phyloP scores from a whole-genome alignment of 2,888 invertebrate species.

The Melanchra persicariae region DNA sequence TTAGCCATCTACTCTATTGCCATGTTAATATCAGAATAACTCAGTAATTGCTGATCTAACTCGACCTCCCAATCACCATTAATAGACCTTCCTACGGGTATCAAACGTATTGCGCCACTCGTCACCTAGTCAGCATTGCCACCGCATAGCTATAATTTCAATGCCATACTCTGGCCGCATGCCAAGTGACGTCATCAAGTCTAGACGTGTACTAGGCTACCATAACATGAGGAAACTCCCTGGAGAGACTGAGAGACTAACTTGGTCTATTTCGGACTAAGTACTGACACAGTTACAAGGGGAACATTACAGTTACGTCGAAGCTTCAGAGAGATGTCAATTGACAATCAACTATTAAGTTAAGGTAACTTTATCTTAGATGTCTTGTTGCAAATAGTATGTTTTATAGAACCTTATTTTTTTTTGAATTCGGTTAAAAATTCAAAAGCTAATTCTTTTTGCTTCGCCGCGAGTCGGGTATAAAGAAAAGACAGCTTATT shows the following conservation, averaged over 20 bases:
- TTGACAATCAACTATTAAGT: too few species aligned
- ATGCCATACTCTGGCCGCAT: slow-evolving; percentile 47
- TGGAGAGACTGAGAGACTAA: slow-evolving; percentile 17
- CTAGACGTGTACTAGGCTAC: slow-evolving; percentile 45
- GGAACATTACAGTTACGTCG: background rate
- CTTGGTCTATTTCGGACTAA: slow-evolving; percentile 18
- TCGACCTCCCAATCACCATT: slow-evolving; percentile 20
- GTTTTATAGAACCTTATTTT: too few species aligned
- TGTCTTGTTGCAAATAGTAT: too few species aligned
- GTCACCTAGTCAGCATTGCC: slow-evolving; percentile 39
- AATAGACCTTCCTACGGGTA: slow-evolving; percentile 9
- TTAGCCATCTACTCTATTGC: too few species aligned
- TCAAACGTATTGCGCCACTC: slow-evolving; percentile 38
- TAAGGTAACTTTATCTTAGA: too few species aligned
- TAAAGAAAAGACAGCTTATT: background rate
- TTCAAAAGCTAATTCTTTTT: background rate
- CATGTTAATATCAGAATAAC: too few species aligned
- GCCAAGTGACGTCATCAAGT: slow-evolving; percentile 57
- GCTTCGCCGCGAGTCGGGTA: too few species aligned
- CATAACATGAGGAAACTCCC: slow-evolving; percentile 26
- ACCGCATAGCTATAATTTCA: slow-evolving; percentile 47
- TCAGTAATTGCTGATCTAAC: too few species aligned
- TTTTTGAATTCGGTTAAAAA: too few species aligned
- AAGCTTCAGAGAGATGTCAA: background rate
- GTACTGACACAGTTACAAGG: background rate